A percentile compares a stretch with the other conserved stretches of the same genome.
Evolutionary conservation across 2,113 vertebrate genomes (phyloP).

Genomic region (Pseudopodoces humilis): DNA sequence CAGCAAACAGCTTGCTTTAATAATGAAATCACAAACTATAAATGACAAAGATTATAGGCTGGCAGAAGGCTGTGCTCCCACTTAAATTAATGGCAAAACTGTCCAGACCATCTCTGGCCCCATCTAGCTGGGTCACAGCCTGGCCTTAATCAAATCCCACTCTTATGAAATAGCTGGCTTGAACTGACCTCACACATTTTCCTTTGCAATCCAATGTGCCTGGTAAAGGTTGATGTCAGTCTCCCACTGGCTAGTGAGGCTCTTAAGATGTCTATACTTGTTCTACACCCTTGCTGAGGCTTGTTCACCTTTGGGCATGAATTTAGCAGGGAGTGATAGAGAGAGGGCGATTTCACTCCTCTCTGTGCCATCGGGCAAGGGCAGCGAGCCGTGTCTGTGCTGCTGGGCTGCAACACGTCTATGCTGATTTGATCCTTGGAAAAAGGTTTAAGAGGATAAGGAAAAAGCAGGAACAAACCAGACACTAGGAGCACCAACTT

Average conservation of each 20-base stretch:
- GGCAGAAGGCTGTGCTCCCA: not conserved
- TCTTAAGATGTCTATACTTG: not conserved
- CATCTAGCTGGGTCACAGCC: not conserved
- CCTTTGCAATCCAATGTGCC: not conserved
- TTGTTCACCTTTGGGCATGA: not conserved
- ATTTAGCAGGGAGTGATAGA: not conserved
- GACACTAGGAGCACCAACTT: not conserved
- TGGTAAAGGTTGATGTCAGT: not conserved
- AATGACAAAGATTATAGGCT: not conserved
- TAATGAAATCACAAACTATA: constrained; percentile 27
- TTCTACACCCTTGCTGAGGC: not conserved
- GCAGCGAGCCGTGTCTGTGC: accelerated
- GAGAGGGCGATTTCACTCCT: not conserved
- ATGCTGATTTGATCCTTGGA: not conserved
- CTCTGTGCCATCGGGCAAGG: not conserved
- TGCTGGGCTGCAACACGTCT: accelerated
- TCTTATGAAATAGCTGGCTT: not conserved
- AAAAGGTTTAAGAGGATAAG: not conserved
- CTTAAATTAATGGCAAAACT: constrained; percentile 21
- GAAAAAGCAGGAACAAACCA: not conserved
- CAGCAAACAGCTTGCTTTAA: not conserved
- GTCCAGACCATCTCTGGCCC: not conserved
- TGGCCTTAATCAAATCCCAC: not conserved
- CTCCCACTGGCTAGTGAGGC: not conserved
- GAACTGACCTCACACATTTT: not conserved